Evolutionary conservation across 2,113 vertebrate genomes (phyloP), one percentile per base, ranked within the genome.

Genomic region (Caranx ignobilis): DNA sequence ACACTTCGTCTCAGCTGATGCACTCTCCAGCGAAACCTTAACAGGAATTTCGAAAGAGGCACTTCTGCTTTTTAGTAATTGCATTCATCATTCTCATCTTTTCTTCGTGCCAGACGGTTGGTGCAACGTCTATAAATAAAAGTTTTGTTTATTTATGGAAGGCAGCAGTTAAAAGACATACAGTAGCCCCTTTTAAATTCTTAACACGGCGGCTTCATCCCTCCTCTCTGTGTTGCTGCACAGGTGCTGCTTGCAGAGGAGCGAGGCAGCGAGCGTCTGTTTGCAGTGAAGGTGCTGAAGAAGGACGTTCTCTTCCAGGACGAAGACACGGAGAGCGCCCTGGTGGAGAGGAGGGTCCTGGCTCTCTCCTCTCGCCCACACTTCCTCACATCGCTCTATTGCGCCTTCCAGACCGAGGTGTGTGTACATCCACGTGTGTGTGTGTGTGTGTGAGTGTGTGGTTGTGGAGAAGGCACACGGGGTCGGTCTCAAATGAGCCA

Each of bases 221-320:
- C 37, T 43, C 6, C 55, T 31, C 16, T 31, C 7, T 45, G 0
- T 72, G 0, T 70, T 10, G 47, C 21, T 52, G 35, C 6, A 0
- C 57, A 97, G 97, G 97, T 98, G 80, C 95, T 98, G 95, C 92
- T 98, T 89, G 96, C 97, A 0, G 97, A 98, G 89, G 96, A 96
- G 74, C 90, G 95, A 79, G 95, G 91, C 57, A 96, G 95, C 0
- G 97, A 97, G 43, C 95, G 95, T 35, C 93, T 97, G 74, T 98
- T 95, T 3, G 97, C 96, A 0, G 95, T 97, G 74, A 97, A 98
- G 91, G 97, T 97, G 85, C 88, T 97, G 88, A 98, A 98, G 90
- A 98, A 98, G 82, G 97, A 98, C 0, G 96, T 98, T 47, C 95
- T 98, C 26, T 96, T 97, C 83, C 97, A 97, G 93, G 97, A 98